Evolutionary conservation across 2,113 vertebrate genomes (phyloP), one percentile per base, ranked within the genome.

Genomic region (Gnathonemus echidnorhynchus): DNA sequence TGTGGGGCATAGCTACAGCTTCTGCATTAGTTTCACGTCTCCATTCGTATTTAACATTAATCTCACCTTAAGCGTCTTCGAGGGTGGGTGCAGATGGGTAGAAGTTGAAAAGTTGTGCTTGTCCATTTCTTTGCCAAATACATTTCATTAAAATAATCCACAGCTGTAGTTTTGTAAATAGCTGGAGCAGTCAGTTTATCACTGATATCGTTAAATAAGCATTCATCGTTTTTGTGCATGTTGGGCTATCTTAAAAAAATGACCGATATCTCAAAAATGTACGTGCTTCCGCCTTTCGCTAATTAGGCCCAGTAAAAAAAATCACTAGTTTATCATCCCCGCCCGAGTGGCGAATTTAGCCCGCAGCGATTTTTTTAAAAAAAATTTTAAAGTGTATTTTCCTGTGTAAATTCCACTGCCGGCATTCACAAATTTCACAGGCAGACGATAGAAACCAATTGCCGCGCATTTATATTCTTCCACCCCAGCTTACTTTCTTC

Each of bases 41-140:
- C 39, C 89, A 90, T 90, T 87, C 66, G 48, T 86, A 42, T 45
- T 50, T 90, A 53, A 90, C 21, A 90, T 90, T 85, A 86, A 90
- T 62, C 56, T 90, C 39, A 58, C 83, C 42, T 62, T 53, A 86
- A 86, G 39, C 3, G 13, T 90, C 45, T 56, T 66, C 10, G 17
- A 66, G 83, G 46, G 24, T 10, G 49, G 85, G 24, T 83, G 49
- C 3, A 50, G 85, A 52, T 58, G 80, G n/a, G 39, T 58, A 50
- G 52, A 89, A 66, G 56, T 35, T 70, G 42, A 88, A 24, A 58
- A 48, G 24, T 66, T 13, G 53, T 86, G 50, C 48, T 53, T 56
- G 70, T 13, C 17, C 49, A 45, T n/a, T 39, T 45, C 88, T 50
- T 84, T 89, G 48, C 21, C 10, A 84, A 31, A 24, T 52, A 56